Base-by-base conservation (phyloP, 2,113 vertebrate species). In the Lasiurus cinereus region DNA sequence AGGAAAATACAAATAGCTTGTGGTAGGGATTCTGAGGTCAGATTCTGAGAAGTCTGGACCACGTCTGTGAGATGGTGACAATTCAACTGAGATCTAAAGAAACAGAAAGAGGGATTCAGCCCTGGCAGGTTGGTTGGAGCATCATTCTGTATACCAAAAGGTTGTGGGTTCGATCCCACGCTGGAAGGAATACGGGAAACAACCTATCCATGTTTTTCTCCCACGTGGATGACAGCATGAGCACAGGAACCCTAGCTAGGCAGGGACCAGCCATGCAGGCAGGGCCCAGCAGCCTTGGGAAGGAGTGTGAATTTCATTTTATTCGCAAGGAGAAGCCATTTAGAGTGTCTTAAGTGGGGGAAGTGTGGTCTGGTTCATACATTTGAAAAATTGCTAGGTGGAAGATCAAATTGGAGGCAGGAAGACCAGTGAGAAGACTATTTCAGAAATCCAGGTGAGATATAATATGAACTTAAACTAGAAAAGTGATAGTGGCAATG, bases 401-500 rank as follows among this genome's bases (percentile, higher is more conserved):
- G 39, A 83, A 59, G 46, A 56, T 92, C 59, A 36, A 5, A 43
- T 13, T 69, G 43, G 24, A 78, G 84, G 24, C 36, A 78, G 39
- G 18, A 90, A 70, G 18, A 59, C 7, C 48, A 79, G 13, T 27
- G 67, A 33, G n/a, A 90, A 80, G 24, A 50, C 22, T 33, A 24
- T 43, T 83, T 88, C 6, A 70, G 69, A 94, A 94, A 94, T 74
- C 48, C 82, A 95, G 62, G 21, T 66, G 22, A 83, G 46, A 64
- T 29, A 19, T 3, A 48, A 10, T 29, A 3, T 22, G 69, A 36
- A 12, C 39, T 76, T 87, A 29, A 14, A 59, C 31, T 64, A 59
- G 74, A n/a, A 66, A 70, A 22, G 56, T 19, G 18, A 39, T 12
- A 50, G 43, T 79, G 4, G 46, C 39, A 83, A 56, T 8, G 11